These are phyloP conservation scores for Microtus ochrogaster DNA, from an alignment of 2,113 vertebrate genomes.

Conservation along the genomic window DNA sequence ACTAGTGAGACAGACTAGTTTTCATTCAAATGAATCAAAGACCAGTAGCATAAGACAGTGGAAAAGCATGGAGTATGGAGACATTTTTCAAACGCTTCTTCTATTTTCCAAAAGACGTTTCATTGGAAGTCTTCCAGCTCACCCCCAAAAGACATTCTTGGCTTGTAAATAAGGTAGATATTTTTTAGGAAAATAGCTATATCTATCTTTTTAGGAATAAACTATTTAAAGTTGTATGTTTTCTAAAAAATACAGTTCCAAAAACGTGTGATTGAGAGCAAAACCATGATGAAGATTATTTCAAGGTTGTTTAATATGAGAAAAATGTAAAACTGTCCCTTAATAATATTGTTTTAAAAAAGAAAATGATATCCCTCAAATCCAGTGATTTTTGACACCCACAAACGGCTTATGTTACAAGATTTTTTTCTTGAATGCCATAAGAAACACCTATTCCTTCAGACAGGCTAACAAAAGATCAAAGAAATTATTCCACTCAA, in stretches of 20 bases:
- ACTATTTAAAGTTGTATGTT: neutral
- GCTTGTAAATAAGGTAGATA: neutral
- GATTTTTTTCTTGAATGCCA: neutral
- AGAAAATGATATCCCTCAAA: neutral
- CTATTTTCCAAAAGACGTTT: neutral
- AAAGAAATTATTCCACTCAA: too few relatives aligned
- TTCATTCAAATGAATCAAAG: neutral
- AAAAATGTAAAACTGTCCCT: neutral
- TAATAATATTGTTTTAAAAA: neutral
- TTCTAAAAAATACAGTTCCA: neutral
- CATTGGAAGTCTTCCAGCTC: neutral
- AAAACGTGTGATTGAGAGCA: neutral
- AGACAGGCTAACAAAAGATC: neutral
- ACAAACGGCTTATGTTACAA: neutral
- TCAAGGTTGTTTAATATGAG: neutral
- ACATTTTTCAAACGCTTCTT: neutral
- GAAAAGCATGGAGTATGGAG: neutral
- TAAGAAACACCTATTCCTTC: neutral
- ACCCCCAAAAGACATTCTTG: neutral
- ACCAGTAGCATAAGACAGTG: accelerated
- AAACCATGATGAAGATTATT: neutral
- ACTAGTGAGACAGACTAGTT: neutral
- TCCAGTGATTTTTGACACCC: neutral
- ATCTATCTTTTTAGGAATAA: neutral
- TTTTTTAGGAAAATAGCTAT: neutral